phyloP scores from a whole-genome alignment of 2,113 vertebrate genomes.

The Indicator indicator region DNA sequence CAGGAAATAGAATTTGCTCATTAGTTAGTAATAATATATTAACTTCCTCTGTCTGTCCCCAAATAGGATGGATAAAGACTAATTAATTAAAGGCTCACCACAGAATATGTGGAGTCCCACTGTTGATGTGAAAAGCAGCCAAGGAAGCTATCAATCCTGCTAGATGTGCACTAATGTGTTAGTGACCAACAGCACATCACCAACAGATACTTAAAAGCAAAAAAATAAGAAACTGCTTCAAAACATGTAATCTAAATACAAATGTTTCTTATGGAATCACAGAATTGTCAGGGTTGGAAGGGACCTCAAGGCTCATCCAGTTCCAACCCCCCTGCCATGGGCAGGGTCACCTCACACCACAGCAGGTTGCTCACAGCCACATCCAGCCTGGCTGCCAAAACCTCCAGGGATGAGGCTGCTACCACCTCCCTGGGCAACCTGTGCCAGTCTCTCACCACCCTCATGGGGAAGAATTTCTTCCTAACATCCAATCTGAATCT shows the following conservation, averaged over 20 bases:
- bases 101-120: background rate
- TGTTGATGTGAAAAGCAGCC: background rate
- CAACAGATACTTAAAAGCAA: background rate
- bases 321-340: too few species aligned
- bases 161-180: background rate
- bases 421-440: too few species aligned
- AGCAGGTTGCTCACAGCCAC: too few species aligned
- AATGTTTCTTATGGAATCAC: background rate
- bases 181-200: background rate
- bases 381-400: too few species aligned
- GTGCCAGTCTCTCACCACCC: too few species aligned
- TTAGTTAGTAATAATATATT: constrained; percentile 69
- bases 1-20: constrained; percentile 50
- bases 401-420: too few species aligned
- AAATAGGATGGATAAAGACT: constrained; percentile 23
- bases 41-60: constrained; percentile 22
- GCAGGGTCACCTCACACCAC: too few species aligned
- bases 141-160: background rate
- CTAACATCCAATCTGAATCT: too few species aligned
- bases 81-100: constrained; percentile 44
- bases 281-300: too few species aligned
- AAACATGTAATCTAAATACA: background rate
- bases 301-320: too few species aligned
- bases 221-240: background rate
- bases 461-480: too few species aligned